Base-by-base conservation (phyloP, 2,888 invertebrate genomes). In the Rotaria socialis region DNA sequence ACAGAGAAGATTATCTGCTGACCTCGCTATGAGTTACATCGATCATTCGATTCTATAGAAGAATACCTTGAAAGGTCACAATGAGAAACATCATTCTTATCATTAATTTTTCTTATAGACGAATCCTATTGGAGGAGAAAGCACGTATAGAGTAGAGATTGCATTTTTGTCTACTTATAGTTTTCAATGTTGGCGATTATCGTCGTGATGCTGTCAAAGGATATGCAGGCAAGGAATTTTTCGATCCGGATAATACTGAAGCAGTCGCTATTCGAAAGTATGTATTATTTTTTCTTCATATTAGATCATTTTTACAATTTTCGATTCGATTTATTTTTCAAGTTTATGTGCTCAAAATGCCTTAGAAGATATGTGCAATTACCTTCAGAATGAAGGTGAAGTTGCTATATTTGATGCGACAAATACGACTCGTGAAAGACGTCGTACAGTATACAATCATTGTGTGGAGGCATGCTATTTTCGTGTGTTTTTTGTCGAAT, bases 181-280 rank as follows among this genome's bases (percentile, higher is more conserved):
- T 98, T 86, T 99, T 99, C 93, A 99, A 99, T 92, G 94, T 99
- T 89, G 99, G 99, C 41, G 99, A 99, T 92, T 99, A 99, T 92
- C 93, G 99, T 87, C 93, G 99, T 86, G 95, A 95, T 90, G 96
- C 96, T 16, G 98, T 97, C 11, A 94, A 95, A 41, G 95, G 96
- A 2, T 97, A 97, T 92, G 95, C 95, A 89, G 96, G 94, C 90
- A 97, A 97, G 91, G 97, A 98, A 90, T 99, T 99, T 93, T 99
- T 99, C 93, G 93, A 96, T 85, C 95, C 95, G 1, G 96, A 97
- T 91, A 99, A 99, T 92, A 94, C 94, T 89, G 95, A 96, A 90
- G 99, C 98, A 0, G 96, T 96, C 94, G 95, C 95, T 35, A 96
- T 99, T 88, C 92, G 99, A 88, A 95, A 92, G 93, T 93, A 89